A percentile compares a stretch with the other conserved stretches of the same genome.
Evolutionary conservation across 2,888 invertebrate genomes (phyloP).

Genomic region (Meteorus colon): DNA sequence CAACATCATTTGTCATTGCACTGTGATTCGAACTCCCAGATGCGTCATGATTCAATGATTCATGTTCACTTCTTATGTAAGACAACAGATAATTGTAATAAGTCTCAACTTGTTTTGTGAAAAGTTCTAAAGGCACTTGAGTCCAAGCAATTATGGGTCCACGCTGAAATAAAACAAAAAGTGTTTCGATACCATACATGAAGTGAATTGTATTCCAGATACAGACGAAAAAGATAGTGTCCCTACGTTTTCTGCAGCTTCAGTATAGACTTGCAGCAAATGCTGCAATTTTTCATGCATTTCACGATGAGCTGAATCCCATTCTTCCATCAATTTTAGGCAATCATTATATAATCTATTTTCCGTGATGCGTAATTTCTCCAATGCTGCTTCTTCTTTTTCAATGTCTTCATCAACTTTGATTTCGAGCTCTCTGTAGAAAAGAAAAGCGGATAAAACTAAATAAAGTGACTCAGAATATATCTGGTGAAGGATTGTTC

Average conservation of each 20-base stretch:
- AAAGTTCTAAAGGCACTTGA: constrained; percentile 66
- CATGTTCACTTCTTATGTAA: constrained; percentile 61
- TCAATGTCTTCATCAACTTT: constrained; percentile 53
- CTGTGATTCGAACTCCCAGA: constrained; percentile 54
- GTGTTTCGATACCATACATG: neutral
- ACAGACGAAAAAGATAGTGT: neutral
- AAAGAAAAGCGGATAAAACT: neutral
- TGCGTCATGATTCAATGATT: constrained; percentile 42
- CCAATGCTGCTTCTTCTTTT: constrained; percentile 48
- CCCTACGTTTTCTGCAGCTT: constrained; percentile 63
- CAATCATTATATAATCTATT: constrained; percentile 57
- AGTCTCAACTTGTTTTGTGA: constrained; percentile 64
- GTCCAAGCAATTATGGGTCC: constrained; percentile 63
- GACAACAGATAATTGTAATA: constrained; percentile 62
- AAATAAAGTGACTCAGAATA: neutral
- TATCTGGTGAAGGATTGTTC: neutral
- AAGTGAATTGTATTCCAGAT: neutral
- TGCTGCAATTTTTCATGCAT: constrained; percentile 56
- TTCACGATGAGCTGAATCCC: constrained; percentile 54
- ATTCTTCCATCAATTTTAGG: constrained; percentile 53
- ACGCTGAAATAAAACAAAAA: constrained; percentile 55
- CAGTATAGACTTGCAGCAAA: constrained; percentile 60
- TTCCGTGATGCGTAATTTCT: constrained; percentile 56
- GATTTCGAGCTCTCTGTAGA: constrained; percentile 42
- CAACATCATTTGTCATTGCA: constrained; percentile 52